These are phyloP conservation scores for Eumeta japonica DNA, from an alignment of 1,140 invertebrate species.

Conservation along the genomic window DNA sequence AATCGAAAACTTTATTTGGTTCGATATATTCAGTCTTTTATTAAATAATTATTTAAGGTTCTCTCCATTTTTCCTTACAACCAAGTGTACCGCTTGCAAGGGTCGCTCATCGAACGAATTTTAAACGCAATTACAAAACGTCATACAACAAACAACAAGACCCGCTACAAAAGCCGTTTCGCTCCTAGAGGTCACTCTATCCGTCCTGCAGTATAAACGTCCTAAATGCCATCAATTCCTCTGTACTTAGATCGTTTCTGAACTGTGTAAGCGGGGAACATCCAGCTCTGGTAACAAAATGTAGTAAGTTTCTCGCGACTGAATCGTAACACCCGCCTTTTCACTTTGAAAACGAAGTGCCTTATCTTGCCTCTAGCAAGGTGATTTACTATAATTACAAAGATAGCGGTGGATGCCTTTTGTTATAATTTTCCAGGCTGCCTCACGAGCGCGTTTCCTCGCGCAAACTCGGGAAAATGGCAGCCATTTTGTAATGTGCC, in stretches of 20 bases:
- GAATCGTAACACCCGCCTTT: not conserved
- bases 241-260: no score
- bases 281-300: not conserved
- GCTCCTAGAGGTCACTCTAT: no score
- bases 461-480: slow-evolving; percentile 50
- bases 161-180: slow-evolving; percentile 17
- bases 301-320: not conserved
- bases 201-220: no score
- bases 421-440: slow-evolving; percentile 57
- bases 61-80: no score
- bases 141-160: slow-evolving; percentile 16
- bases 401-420: slow-evolving; percentile 59
- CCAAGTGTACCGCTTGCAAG: slow-evolving; percentile 37
- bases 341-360: slow-evolving; percentile 14
- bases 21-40: no score
- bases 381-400: slow-evolving; percentile 62
- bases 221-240: no score
- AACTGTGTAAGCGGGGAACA: no score
- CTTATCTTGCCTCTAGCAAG: slow-evolving; percentile 55
- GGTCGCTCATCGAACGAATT: slow-evolving; percentile 47
- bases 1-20: no score
- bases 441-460: slow-evolving; percentile 42
- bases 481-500: slow-evolving; percentile 52
- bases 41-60: no score
- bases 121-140: slow-evolving; percentile 20